Evolutionary conservation across 2,113 vertebrate species (phyloP).

Genomic region (Ariopsis seemanni): DNA sequence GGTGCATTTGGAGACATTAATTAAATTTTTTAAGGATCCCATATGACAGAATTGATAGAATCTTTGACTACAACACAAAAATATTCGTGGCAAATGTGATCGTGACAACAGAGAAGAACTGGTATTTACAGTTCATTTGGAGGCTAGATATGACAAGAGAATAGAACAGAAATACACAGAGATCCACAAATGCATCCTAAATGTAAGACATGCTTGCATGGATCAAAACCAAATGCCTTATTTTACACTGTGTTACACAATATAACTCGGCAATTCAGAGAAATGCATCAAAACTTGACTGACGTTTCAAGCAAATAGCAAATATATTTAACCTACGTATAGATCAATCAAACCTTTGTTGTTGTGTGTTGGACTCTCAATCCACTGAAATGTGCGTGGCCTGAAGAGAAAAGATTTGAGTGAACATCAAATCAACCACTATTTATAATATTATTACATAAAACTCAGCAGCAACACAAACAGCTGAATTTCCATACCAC

Average conservation of each 20-base stretch:
- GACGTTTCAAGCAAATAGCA: background rate
- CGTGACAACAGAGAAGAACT: background rate
- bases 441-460: background rate
- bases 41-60: background rate
- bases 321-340: background rate
- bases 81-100: background rate
- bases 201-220: background rate
- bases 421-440: background rate
- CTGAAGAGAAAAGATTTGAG: background rate
- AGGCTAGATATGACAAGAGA: background rate
- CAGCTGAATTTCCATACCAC: background rate
- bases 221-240: background rate
- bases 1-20: background rate
- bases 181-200: background rate
- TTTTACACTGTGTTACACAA: background rate
- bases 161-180: background rate
- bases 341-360: background rate
- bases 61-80: background rate
- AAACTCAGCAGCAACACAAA: background rate
- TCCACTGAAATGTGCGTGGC: background rate
- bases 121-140: background rate
- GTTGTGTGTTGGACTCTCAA: background rate
- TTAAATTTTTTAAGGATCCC: background rate
- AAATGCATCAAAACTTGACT: background rate
- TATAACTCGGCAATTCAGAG: background rate